A percentile compares a stretch with the other conserved stretches of the same genome.
Conservation (phyloP, 2,113 vertebrate genomes). For the Lycocorax pyrrhopterus region DNA sequence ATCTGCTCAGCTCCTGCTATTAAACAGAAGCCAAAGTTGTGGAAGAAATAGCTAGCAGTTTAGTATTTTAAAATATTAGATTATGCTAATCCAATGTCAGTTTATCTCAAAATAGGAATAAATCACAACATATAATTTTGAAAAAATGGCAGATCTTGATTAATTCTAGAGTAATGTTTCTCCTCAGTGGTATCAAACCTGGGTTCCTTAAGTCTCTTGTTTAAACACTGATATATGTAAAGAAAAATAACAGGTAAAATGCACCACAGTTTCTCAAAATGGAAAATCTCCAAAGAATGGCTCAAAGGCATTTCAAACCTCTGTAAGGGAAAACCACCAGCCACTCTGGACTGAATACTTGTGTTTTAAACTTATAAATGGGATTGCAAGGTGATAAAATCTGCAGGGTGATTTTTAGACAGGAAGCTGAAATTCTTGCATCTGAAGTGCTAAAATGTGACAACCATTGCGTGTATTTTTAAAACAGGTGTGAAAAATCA, state of each 20-base stretch:
- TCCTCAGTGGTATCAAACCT: not conserved
- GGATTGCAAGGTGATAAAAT: not conserved
- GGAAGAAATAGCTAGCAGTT: not conserved
- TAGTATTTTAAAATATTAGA: not conserved
- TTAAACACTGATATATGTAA: not conserved
- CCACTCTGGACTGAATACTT: not conserved
- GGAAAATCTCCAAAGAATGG: not conserved
- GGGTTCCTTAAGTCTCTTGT: not conserved
- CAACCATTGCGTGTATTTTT: conserved; percentile 4
- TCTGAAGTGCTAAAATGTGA: conserved; percentile 14
- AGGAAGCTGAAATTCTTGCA: conserved; percentile 3
- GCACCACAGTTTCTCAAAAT: not conserved
- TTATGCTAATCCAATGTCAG: not conserved
- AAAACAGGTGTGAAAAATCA: conserved; percentile 38
- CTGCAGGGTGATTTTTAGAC: not conserved
- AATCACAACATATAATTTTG: not conserved
- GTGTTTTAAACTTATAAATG: not conserved
- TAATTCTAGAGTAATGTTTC: not conserved
- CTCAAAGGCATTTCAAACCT: not conserved
- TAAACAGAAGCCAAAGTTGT: not conserved
- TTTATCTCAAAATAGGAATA: not conserved
- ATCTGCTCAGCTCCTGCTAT: not conserved
- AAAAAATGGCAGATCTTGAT: not conserved
- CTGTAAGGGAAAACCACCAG: not conserved
- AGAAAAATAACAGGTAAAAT: not conserved